phyloP scores from a whole-genome alignment of 2,888 invertebrate genomes.

The Standfussiana lucernea region DNA sequence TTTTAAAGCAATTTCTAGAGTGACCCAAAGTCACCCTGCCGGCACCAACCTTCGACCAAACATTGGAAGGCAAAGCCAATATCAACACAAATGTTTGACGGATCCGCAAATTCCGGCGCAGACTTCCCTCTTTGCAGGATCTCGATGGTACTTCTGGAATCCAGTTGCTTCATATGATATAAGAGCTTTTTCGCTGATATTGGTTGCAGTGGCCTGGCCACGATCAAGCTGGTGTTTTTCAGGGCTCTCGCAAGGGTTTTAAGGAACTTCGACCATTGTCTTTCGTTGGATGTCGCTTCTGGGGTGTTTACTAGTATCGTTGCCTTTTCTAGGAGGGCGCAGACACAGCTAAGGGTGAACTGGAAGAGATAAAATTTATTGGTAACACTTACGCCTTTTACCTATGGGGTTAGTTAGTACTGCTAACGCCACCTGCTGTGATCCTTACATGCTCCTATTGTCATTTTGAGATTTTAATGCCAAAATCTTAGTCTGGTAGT shows the following conservation, averaged over 20 bases:
- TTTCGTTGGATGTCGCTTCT: conserved; percentile 85
- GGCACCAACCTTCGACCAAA: conserved; percentile 41
- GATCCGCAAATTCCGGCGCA: conserved; percentile 82
- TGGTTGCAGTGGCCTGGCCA: conserved; percentile 78
- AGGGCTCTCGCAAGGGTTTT: conserved; percentile 87
- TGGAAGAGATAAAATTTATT: conserved; percentile 66
- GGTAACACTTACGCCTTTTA: not conserved
- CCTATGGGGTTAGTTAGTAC: not conserved
- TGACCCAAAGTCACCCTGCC: conserved; percentile 3
- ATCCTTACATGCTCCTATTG: no score
- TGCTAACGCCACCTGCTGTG: no score
- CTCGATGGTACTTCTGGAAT: conserved; percentile 84
- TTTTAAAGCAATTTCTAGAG: conserved; percentile 38
- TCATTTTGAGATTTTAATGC: no score
- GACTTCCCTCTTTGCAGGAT: conserved; percentile 85
- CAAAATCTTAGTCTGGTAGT: no score
- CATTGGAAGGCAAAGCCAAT: conserved; percentile 27
- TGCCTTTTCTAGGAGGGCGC: conserved; percentile 83
- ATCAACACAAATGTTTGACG: conserved; percentile 85
- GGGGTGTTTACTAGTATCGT: conserved; percentile 80
- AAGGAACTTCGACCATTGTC: conserved; percentile 90
- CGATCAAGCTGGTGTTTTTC: conserved; percentile 78
- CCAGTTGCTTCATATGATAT: conserved; percentile 81
- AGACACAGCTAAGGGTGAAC: conserved; percentile 85
- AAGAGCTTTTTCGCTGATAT: conserved; percentile 75